These are phyloP conservation scores for Leucoptera coffeella DNA, from an alignment of 2,888 invertebrate species.

Conservation along the genomic window DNA sequence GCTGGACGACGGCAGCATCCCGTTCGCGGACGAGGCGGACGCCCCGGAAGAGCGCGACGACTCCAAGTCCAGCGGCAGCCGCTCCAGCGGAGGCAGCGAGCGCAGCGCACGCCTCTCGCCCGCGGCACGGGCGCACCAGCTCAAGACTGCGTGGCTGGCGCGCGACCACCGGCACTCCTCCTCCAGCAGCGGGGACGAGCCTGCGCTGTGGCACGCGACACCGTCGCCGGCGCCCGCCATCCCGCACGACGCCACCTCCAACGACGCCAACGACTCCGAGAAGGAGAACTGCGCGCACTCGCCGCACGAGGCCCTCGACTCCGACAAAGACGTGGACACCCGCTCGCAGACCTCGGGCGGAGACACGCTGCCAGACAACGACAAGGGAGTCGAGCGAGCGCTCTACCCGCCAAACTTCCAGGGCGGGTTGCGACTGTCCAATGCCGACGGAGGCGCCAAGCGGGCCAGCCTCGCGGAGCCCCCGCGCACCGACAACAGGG, in stretches of 20 bases:
- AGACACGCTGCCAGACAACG: constrained; percentile 33
- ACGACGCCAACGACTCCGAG: constrained; percentile 26
- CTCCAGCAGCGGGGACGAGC: constrained; percentile 24
- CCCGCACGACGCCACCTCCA: constrained; percentile 7
- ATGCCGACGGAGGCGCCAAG: constrained; percentile 15
- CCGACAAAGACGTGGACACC: constrained; percentile 73
- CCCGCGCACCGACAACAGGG: constrained; percentile 9
- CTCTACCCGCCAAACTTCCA: constrained; percentile 10
- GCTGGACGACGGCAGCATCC: constrained; percentile 62
- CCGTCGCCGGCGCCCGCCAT: no score
- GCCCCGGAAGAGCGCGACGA: constrained; percentile 34
- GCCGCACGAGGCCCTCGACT: constrained; percentile 42
- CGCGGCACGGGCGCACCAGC: constrained; percentile 25
- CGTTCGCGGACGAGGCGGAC: constrained; percentile 64
- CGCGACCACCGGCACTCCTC: constrained; percentile 31
- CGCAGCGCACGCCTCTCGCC: constrained; percentile 11
- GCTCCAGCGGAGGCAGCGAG: constrained; percentile 20
- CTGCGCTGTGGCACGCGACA: constrained; percentile 10
- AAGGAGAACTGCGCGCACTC: constrained; percentile 16
- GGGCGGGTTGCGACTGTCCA: constrained; percentile 8
- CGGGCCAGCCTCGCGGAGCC: constrained; percentile 16
- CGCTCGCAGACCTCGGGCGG: constrained; percentile 51
- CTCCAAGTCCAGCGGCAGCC: constrained; percentile 23
- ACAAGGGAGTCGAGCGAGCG: constrained; percentile 15
- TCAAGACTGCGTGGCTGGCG: constrained; percentile 41